Evolutionary conservation across 2,797 vertebrate genomes (phyloP), one percentile per base, ranked within the genome.

Genomic region (Anabacerthia variegaticeps): DNA sequence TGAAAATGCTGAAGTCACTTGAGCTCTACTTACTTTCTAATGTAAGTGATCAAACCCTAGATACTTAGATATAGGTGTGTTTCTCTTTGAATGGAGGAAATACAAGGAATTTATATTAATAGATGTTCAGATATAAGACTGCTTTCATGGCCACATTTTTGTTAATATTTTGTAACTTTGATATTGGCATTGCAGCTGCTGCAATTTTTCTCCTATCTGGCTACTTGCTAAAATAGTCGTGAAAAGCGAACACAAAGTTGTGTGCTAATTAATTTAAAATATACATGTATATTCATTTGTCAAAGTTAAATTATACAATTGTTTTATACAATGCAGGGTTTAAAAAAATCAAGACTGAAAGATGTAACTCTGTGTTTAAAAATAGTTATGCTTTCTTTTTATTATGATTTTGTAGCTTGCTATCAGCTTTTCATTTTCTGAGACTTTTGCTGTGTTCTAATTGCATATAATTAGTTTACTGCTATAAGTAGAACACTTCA

Each of bases 381-480:
- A 78, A 73, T 43, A 79, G n/a, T 56, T 82, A 26, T 28, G 6
- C 28, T 59, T 92, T 56, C 16, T 8, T 88, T 87, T 76, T 56
- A 23, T 71, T 62, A 78, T 34, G 23, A 36, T 55, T 80, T 77
- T 79, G 27, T 77, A 61, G 37, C 58, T 89, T 88, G 88, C 55
- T 74, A 36, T 48, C 56, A 80, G 18, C 71, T 80, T 63, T 41
- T 84, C 22, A 67, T 52, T 88, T 83, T 67, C 28, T 12, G 20
- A 82, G 41, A 78, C 22, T 86, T 93, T 65, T 85, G 22, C 77
- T 80, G 23, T 85, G 58, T 68, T 95, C 85, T 96, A 91, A 87
- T 93, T 93, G 46, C 74, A 69, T 91, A 24, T 89, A 92, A 87
- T 95, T 88, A 80, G 61, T 92, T 93, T 88, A 85, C 46, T 84